phyloP scores from a whole-genome alignment of 2,113 vertebrate species.

The Corythoichthys intestinalis region DNA sequence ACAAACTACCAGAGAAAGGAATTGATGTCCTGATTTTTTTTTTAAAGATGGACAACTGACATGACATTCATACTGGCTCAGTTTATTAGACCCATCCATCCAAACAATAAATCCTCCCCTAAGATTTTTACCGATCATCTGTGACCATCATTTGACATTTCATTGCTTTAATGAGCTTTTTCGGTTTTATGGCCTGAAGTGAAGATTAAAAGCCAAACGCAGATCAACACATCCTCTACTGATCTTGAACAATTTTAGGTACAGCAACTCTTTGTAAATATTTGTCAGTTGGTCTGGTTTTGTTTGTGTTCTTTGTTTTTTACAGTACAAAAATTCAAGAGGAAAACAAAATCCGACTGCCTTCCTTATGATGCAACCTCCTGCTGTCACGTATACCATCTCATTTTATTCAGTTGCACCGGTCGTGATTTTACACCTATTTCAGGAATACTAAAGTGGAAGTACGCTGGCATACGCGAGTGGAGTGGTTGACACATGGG shows the following conservation, averaged over 20 bases:
- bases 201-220: background rate
- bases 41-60: background rate
- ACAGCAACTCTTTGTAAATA: background rate
- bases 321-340: background rate
- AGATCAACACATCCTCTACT: background rate
- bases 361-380: background rate
- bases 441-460: slow-evolving; percentile 25
- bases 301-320: background rate
- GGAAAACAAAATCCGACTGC: background rate
- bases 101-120: background rate
- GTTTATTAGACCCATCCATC: background rate
- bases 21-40: background rate
- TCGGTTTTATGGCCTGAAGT: background rate
- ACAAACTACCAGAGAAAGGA: background rate
- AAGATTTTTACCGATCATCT: background rate
- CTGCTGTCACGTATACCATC: slow-evolving; percentile 1
- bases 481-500: slow-evolving; percentile 27
- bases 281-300: background rate
- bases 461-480: slow-evolving; percentile 17
- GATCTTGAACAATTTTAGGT: background rate
- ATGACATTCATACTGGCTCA: background rate
- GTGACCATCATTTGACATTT: slow-evolving; percentile 1
- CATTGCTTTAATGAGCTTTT: background rate
- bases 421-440: slow-evolving; percentile 8
- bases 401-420: slow-evolving; percentile 11